phyloP scores from a whole-genome alignment of 2,888 invertebrate species.

The Elmis aenea region DNA sequence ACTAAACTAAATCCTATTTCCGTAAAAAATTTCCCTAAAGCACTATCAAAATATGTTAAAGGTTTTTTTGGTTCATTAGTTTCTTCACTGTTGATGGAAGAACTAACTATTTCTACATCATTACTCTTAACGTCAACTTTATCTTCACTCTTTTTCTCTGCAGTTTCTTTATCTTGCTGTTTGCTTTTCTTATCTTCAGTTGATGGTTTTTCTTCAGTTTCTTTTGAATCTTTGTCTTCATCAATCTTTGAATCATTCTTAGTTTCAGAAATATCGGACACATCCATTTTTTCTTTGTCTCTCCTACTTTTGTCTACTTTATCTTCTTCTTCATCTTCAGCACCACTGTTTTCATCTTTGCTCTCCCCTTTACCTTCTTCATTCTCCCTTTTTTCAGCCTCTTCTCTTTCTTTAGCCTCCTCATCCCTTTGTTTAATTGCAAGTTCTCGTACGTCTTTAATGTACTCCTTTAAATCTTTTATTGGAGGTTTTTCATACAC shows the following conservation, averaged over 20 bases:
- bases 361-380: conserved; percentile 31
- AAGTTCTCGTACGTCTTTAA: conserved; percentile 59
- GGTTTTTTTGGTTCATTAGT: conserved; percentile 26
- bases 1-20: conserved; percentile 88
- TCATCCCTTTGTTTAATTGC: conserved; percentile 58
- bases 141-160: conserved; percentile 40
- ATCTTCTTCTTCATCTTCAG: conserved; percentile 39
- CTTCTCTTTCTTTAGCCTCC: conserved; percentile 51
- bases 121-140: conserved; percentile 25
- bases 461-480: conserved; percentile 70
- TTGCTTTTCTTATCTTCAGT: conserved; percentile 48
- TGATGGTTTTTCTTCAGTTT: conserved; percentile 41
- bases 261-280: conserved; percentile 20
- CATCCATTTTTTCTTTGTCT: conserved; percentile 29
- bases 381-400: conserved; percentile 38
- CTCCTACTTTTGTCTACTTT: conserved; percentile 30
- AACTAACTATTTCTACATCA: conserved; percentile 31
- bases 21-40: conserved; percentile 85
- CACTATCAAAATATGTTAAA: conserved; percentile 77
- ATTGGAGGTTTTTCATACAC: conserved; percentile 87
- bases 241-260: conserved; percentile 28
- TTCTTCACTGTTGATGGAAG: conserved; percentile 17
- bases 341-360: conserved; percentile 46
- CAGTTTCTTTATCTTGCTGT: conserved; percentile 54
- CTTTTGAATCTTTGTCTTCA: conserved; percentile 25